Evolutionary conservation across 1,140 invertebrate species (phyloP), one percentile per base, ranked within the genome.

Genomic region (Drosophila azteca): DNA sequence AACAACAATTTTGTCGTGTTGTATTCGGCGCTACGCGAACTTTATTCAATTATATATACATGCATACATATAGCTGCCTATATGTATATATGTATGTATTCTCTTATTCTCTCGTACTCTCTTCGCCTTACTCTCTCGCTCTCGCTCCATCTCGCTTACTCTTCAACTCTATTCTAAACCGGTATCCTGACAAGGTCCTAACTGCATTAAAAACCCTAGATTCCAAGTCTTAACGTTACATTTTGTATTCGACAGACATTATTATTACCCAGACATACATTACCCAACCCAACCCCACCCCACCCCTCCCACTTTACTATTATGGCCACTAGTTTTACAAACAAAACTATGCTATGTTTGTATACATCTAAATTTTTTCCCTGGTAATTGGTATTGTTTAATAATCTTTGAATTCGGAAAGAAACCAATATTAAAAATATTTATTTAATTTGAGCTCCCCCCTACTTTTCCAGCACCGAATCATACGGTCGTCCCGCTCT

Each of bases 131-230:
- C 43, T 44, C 43, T 44, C 54, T 35, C 55, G 48, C n/a, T 31
- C 54, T 39, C 35, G 13, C 13, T 39, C 35, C 22, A 1, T 45
- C 41, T 49, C 55, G 29, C 71, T 45, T 46, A 13, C 53, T 44
- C 73, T 44, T 57, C 45, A 48, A 55, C n/a, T 60, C 51, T 49
- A 44, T 66, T 15, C n/a, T 20, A 85, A 88, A 85, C 82, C 82
- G 82, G 82, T 85, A 85, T 85, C 82, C 82, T 85, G 78, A 9
- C 61, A 55, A 78, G 59, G 73, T 88, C 70, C 79, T 85, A 73
- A 66, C 72, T 49, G 41, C 58, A 51, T 54, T 8, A 66, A 59
- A 67, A 35, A 31, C 44, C 13, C 44, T 41, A n/a, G 5, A 20
- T 58, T 69, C 52, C 35, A 69, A 70, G 6, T 69, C 35, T 43